phyloP scores from a whole-genome alignment of 2,113 vertebrate species.

The Psilopogon haemacephalus region DNA sequence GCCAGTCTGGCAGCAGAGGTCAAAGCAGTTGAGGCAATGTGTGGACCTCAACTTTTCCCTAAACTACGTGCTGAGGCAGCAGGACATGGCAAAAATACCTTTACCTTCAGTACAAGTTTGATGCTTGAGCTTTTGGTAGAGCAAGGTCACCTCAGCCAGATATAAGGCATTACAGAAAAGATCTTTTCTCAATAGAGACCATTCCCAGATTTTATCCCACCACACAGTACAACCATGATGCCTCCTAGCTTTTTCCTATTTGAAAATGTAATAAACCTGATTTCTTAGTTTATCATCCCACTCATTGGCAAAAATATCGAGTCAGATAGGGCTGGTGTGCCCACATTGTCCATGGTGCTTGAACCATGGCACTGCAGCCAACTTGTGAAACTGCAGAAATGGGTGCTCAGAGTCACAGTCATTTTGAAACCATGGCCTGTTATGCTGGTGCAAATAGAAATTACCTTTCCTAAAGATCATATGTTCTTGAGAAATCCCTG shows the following conservation, averaged over 20 bases:
- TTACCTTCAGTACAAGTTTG: not conserved
- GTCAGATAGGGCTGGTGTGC: accelerated
- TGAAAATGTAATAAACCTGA: not conserved
- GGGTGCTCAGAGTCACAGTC: not conserved
- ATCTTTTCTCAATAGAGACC: not conserved
- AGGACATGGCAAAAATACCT: not conserved
- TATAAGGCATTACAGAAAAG: not conserved
- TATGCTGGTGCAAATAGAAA: not conserved
- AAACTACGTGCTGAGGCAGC: not conserved
- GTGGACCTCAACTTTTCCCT: not conserved
- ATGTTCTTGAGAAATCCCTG: not conserved
- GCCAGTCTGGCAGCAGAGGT: not conserved
- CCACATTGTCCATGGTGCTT: accelerated
- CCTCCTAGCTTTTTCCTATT: not conserved
- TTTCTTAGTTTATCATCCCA: not conserved
- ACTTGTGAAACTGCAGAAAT: not conserved
- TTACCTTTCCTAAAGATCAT: not conserved
- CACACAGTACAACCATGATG: not conserved
- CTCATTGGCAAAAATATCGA: accelerated
- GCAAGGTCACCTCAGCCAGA: not conserved
- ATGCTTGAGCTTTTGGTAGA: not conserved
- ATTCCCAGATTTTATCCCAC: not conserved
- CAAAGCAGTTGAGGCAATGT: not conserved
- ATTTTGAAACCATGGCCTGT: accelerated
- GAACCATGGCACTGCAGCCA: accelerated